These are phyloP conservation scores for Pipa parva DNA, from an alignment of 2,113 vertebrate species.

Conservation along the genomic window DNA sequence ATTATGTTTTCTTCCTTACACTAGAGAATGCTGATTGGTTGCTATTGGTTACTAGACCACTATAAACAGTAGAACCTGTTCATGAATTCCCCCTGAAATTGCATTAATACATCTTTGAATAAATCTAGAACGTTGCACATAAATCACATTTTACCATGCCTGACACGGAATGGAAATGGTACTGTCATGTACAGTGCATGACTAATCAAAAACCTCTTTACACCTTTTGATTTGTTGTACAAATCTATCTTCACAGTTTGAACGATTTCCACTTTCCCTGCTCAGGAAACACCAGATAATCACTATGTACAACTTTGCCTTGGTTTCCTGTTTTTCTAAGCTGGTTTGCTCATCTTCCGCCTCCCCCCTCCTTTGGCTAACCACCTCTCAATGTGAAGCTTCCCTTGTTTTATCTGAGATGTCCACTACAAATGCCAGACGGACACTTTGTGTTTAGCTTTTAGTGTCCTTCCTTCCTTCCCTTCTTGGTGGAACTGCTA, in stretches of 20 bases:
- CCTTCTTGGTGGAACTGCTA: conserved; percentile 43
- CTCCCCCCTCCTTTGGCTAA: conserved; percentile 11
- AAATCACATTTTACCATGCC: too few relatives aligned
- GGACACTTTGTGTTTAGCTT: conserved; percentile 60
- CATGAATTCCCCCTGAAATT: too few relatives aligned
- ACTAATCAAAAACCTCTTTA: conserved; percentile 13
- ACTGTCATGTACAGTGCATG: too few relatives aligned
- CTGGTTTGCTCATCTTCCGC: conserved; percentile 58
- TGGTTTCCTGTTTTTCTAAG: conserved; percentile 67
- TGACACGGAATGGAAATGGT: too few relatives aligned
- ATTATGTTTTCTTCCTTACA: too few relatives aligned
- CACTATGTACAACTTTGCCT: conserved; percentile 56
- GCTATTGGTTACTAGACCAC: too few relatives aligned
- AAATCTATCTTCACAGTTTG: neutral
- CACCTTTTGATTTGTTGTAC: conserved; percentile 44
- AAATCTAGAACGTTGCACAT: too few relatives aligned
- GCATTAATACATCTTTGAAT: too few relatives aligned
- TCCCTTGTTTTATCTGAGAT: conserved; percentile 54
- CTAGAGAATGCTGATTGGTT: too few relatives aligned
- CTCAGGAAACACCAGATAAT: conserved; percentile 67
- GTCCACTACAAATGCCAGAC: conserved; percentile 48
- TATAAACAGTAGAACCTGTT: too few relatives aligned
- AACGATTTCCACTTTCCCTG: conserved; percentile 50
- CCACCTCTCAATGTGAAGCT: conserved; percentile 26
- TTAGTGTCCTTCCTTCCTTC: conserved; percentile 60